Evolutionary conservation across 1,140 invertebrate species (phyloP).

Genomic region (Orchestia grillus): DNA sequence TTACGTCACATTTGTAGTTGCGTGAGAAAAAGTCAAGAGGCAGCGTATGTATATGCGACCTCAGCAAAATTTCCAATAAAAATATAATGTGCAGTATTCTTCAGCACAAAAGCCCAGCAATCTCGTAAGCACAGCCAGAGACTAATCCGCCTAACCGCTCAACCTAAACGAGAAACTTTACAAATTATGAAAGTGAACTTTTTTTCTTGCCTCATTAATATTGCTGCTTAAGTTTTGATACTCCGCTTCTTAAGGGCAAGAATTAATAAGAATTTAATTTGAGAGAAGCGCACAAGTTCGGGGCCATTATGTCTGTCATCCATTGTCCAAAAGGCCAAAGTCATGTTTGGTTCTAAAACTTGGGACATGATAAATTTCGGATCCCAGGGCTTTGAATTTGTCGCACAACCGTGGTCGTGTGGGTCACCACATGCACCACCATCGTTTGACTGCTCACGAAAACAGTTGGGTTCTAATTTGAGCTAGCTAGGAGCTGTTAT

Average conservation of each 20-base stretch:
- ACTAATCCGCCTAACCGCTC: background rate
- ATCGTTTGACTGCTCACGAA: background rate
- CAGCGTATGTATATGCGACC: background rate
- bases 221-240: constrained; percentile 49
- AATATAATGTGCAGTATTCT: background rate
- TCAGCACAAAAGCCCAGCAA: background rate
- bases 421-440: background rate
- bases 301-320: constrained; percentile 46
- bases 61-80: background rate
- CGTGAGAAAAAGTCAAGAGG: too few species aligned
- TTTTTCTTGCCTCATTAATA: constrained; percentile 51
- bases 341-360: constrained; percentile 22
- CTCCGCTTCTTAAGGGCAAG: constrained; percentile 27
- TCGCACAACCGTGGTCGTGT: background rate
- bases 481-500: background rate
- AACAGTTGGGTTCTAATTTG: background rate
- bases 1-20: too few species aligned
- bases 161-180: constrained; percentile 40
- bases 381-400: constrained; percentile 5
- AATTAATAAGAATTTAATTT: constrained; percentile 57
- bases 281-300: constrained; percentile 31
- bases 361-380: constrained; percentile 4
- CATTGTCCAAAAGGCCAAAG: constrained; percentile 45
- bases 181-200: constrained; percentile 33
- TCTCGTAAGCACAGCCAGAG: background rate